These are phyloP conservation scores for Acanthurus tractus DNA, from an alignment of 2,797 vertebrate species.

Conservation along the genomic window DNA sequence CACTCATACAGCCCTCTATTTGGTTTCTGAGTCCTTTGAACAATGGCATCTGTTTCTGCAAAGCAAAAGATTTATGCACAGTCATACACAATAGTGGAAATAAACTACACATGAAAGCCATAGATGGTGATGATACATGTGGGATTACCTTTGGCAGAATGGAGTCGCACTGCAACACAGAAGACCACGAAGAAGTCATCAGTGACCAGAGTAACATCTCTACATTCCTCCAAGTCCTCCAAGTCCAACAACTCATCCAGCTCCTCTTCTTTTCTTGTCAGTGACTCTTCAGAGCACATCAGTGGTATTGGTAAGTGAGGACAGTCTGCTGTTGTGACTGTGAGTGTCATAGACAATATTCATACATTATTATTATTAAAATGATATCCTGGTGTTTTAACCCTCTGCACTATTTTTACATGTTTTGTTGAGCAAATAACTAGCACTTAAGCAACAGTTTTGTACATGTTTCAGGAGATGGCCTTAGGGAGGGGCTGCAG, in stretches of 20 bases:
- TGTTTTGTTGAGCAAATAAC: too few species aligned
- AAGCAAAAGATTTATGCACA: background rate
- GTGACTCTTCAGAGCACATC: conserved; percentile 83
- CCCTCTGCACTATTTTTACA: too few species aligned
- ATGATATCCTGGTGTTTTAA: too few species aligned
- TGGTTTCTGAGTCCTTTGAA: background rate
- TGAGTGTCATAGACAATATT: background rate
- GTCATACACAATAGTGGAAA: background rate
- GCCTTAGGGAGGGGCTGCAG: too few species aligned
- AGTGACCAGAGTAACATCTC: conserved; percentile 85
- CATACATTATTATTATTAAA: too few species aligned
- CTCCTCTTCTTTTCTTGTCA: conserved; percentile 87
- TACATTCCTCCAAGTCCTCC: conserved; percentile 81
- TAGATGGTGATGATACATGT: background rate
- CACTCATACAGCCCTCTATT: background rate
- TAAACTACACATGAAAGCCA: too few species aligned
- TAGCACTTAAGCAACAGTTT: too few species aligned
- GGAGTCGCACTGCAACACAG: conserved; percentile 95
- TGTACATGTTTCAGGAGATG: too few species aligned
- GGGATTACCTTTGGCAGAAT: conserved; percentile 83
- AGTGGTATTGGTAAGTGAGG: conserved; percentile 78
- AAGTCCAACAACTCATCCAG: conserved; percentile 88
- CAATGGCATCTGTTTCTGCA: background rate
- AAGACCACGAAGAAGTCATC: conserved; percentile 86
- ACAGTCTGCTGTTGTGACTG: background rate